phyloP scores from a whole-genome alignment of 2,797 vertebrate species.

The Anguilla megastoma region DNA sequence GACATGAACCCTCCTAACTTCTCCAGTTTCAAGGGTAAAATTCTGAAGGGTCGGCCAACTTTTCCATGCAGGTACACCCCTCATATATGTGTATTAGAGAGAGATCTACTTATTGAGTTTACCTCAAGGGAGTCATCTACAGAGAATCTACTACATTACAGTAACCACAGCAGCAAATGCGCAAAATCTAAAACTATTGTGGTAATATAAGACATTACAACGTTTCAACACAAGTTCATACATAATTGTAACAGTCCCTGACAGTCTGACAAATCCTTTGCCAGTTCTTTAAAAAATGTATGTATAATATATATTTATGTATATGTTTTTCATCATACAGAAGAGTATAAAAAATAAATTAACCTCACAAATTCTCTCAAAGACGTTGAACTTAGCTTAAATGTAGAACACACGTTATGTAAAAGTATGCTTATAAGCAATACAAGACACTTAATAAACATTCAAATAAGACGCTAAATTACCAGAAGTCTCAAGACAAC shows the following conservation, averaged over 20 bases:
- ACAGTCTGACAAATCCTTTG: slow-evolving; percentile 71
- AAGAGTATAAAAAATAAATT: slow-evolving; percentile 79
- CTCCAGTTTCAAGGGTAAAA: slow-evolving; percentile 47
- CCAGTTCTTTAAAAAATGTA: slow-evolving; percentile 59
- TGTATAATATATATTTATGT: slow-evolving; percentile 59
- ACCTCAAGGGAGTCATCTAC: slow-evolving; percentile 56
- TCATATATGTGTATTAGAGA: slow-evolving; percentile 53
- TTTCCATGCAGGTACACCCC: slow-evolving; percentile 61
- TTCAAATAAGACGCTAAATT: slow-evolving; percentile 54
- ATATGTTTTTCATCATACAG: slow-evolving; percentile 57
- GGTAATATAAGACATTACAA: slow-evolving; percentile 63
- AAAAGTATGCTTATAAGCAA: slow-evolving; percentile 62
- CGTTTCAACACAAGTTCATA: slow-evolving; percentile 64
- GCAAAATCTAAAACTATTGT: slow-evolving; percentile 59
- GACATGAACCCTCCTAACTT: slow-evolving; percentile 19
- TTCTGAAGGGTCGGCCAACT: slow-evolving; percentile 43
- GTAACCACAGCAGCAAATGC: slow-evolving; percentile 64
- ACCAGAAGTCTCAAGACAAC: slow-evolving; percentile 54
- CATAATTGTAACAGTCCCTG: slow-evolving; percentile 74
- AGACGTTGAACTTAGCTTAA: slow-evolving; percentile 68
- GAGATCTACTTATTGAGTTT: slow-evolving; percentile 56
- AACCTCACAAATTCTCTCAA: slow-evolving; percentile 63
- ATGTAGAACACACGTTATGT: slow-evolving; percentile 65
- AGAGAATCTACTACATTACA: slow-evolving; percentile 64
- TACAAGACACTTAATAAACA: slow-evolving; percentile 66